Evolutionary conservation across 2,797 vertebrate species (phyloP).

Genomic region (Anabas testudineus): DNA sequence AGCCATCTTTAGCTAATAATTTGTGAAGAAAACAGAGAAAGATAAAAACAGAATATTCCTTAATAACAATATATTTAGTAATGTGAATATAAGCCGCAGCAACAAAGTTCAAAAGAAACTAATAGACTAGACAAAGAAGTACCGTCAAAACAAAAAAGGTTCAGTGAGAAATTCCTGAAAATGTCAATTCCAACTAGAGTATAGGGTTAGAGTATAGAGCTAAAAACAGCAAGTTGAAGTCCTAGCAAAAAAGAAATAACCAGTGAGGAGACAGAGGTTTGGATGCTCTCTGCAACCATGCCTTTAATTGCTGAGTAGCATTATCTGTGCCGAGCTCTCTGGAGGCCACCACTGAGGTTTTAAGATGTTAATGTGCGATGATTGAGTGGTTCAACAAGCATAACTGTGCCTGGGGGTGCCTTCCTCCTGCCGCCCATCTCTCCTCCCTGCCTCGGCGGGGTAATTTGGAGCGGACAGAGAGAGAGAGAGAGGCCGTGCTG

Average conservation of each 20-base stretch:
- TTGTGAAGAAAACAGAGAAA: too few relatives aligned
- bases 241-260: constrained; percentile 8
- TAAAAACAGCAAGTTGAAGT: constrained; percentile 16
- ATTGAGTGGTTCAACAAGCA: constrained; percentile 77
- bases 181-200: not conserved
- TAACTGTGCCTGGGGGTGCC: constrained; percentile 70
- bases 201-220: too few relatives aligned
- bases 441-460: constrained; percentile 45
- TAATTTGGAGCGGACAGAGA: constrained; percentile 67
- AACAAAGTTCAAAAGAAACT: not conserved
- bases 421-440: constrained; percentile 50
- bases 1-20: too few relatives aligned
- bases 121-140: too few relatives aligned
- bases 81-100: too few relatives aligned
- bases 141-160: not conserved
- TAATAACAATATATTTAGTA: not conserved
- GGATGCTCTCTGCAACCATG: constrained; percentile 48
- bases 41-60: not conserved
- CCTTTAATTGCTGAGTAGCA: constrained; percentile 71
- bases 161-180: not conserved
- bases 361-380: constrained; percentile 75
- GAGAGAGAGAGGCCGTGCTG: constrained; percentile 60
- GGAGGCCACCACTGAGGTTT: constrained; percentile 56
- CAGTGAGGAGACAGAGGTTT: constrained; percentile 20
- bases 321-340: constrained; percentile 55